A percentile compares a stretch with the other conserved stretches of the same genome.
These are phyloP conservation scores for Cheilosia vernalis DNA, from an alignment of 2,888 invertebrate species.

Conservation along the genomic window DNA sequence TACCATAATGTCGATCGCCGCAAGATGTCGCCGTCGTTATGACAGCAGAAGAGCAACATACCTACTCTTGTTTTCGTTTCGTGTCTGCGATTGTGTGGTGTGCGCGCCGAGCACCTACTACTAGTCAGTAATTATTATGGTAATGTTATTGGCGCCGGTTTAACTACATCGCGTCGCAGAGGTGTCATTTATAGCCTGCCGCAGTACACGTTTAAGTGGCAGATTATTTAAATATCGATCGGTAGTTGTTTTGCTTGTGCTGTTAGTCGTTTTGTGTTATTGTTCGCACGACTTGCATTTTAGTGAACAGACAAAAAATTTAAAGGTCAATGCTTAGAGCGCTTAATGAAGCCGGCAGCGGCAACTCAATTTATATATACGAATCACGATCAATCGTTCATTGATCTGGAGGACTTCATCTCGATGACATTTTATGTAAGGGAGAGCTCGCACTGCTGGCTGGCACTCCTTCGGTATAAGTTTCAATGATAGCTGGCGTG, in stretches of 20 bases:
- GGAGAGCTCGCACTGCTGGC: background rate
- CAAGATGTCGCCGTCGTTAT: slow-evolving; percentile 71
- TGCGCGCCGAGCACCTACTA: slow-evolving; percentile 3
- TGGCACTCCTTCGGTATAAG: slow-evolving; percentile 34
- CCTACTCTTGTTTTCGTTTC: slow-evolving; percentile 35
- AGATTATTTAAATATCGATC: slow-evolving; percentile 61
- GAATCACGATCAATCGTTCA: slow-evolving; percentile 55
- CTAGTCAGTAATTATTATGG: slow-evolving; percentile 65
- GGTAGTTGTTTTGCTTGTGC: slow-evolving; percentile 6
- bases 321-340: slow-evolving; percentile 67
- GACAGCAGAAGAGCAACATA: slow-evolving; percentile 59
- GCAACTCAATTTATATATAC: slow-evolving; percentile 7
- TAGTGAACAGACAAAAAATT: slow-evolving; percentile 12
- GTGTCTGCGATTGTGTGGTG: slow-evolving; percentile 24
- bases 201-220: slow-evolving; percentile 47
- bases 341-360: slow-evolving; percentile 24
- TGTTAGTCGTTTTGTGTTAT: no score
- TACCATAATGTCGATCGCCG: slow-evolving; percentile 72
- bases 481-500: slow-evolving; percentile 28
- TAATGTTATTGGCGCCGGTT: slow-evolving; percentile 69
- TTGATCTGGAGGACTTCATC: slow-evolving; percentile 52
- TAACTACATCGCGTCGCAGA: slow-evolving; percentile 39
- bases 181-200: slow-evolving; percentile 66
- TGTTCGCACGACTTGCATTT: slow-evolving; percentile 24
- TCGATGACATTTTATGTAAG: slow-evolving; percentile 46